Conservation (phyloP, 2,888 invertebrate genomes). For the Meiosimyza decipiens region DNA sequence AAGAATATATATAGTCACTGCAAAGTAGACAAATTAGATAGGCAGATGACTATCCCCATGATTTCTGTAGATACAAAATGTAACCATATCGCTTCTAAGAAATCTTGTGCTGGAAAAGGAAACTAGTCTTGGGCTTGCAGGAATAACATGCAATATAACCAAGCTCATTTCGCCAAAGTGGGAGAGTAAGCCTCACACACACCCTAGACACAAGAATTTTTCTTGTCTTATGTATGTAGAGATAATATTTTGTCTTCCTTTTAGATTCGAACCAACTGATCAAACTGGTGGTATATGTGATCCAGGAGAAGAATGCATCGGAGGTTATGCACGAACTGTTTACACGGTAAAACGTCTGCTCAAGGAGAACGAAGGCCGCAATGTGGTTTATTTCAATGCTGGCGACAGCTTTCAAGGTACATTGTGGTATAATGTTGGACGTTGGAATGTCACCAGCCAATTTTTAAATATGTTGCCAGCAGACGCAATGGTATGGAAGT, state of each 20-base stretch:
- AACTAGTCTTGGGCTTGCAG: no score
- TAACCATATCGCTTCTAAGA: no score
- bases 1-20: no score
- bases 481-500: conserved; percentile 75
- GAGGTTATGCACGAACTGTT: conserved; percentile 77
- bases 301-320: conserved; percentile 71
- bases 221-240: no score
- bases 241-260: conserved; percentile 36
- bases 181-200: no score
- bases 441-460: conserved; percentile 78
- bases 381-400: conserved; percentile 79
- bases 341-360: conserved; percentile 69
- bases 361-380: conserved; percentile 65
- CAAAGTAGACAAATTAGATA: no score
- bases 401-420: conserved; percentile 90
- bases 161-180: no score
- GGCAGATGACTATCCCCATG: no score
- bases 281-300: conserved; percentile 70
- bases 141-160: no score
- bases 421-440: conserved; percentile 82
- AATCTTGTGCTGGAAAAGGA: no score
- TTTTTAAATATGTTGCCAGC: conserved; percentile 81
- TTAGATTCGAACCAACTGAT: conserved; percentile 74
- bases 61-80: no score
- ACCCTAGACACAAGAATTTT: no score